Base-by-base conservation (phyloP, 1,140 invertebrate species). In the Aphis craccivora region DNA sequence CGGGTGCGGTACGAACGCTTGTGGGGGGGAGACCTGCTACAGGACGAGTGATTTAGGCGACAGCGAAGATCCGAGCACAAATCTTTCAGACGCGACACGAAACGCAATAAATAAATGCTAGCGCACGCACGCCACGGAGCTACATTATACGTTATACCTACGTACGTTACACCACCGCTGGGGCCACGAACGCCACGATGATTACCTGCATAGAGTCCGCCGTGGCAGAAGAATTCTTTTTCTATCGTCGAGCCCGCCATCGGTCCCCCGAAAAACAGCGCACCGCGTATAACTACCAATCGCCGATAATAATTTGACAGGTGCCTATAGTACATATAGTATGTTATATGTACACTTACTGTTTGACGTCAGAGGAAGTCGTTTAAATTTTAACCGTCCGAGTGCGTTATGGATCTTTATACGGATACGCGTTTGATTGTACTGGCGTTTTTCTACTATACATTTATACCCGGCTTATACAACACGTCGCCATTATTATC, bases 21-120 rank as follows among this genome's bases (percentile, higher is more conserved):
- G 53, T 43, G 20, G 6, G 55, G 55, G 40, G 3, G 22, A 22
- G 43, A 8, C n/a, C 14, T 35, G 90, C 53, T 43, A n/a, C 43
- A 35, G 60, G 60, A 45, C 91, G 81, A 84, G 91, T 93, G 91
- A 93, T 93, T 93, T 93, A 93, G 81, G 91, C 91, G 91, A 93
- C 81, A 53, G 76, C 91, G 91, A 92, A 92, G 91, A 92, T 92
- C 91, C 91, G 76, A 93, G 91, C 91, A 84, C 91, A 93, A 93
- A 93, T 93, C 91, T 93, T 93, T 93, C 91, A 84, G 48, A 93
- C 81, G 81, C 67, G 67, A 86, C 81, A 84, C 48, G 43, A 51
- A 93, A 40, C 76, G 91, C 91, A 84, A 93, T 93, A 93, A 93
- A 93, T 93, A 92, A 91, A 91, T 60, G 43, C 60, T 76, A 67